phyloP scores from a whole-genome alignment of 2,113 vertebrate species.

The Toxostoma redivivum region DNA sequence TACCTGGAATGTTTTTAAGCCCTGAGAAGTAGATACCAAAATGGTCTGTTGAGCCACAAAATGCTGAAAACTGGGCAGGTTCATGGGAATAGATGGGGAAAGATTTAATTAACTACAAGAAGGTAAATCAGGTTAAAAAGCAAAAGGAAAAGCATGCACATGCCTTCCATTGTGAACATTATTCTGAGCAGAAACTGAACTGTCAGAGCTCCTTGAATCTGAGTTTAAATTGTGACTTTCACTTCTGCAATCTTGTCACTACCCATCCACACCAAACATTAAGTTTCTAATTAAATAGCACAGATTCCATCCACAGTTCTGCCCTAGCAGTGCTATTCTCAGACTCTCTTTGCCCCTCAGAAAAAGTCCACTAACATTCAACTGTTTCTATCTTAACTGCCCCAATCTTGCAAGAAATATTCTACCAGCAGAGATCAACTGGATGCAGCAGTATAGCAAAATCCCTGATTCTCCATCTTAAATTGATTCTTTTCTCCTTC shows the following conservation, averaged over 20 bases:
- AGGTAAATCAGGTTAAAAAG: neutral
- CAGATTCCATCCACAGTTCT: neutral
- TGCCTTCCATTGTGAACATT: neutral
- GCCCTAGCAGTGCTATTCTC: neutral
- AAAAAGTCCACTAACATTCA: neutral
- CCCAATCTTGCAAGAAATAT: neutral
- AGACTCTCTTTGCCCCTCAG: neutral
- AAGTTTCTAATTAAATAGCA: neutral
- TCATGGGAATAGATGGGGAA: neutral
- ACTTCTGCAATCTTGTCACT: neutral
- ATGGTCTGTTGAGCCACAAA: neutral
- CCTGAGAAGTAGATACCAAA: neutral
- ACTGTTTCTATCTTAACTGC: neutral
- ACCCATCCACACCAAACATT: neutral
- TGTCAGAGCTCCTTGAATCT: neutral
- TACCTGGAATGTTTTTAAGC: neutral
- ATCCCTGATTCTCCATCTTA: neutral
- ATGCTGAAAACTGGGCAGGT: neutral
- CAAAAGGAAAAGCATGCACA: neutral
- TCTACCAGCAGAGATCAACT: neutral
- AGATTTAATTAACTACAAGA: neutral
- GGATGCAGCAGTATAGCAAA: neutral
- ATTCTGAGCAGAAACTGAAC: neutral
- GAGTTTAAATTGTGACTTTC: neutral
- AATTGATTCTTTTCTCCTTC: slow-evolving; percentile 6